Evolutionary conservation across 2,888 invertebrate genomes (phyloP).

Genomic region (Gandaritis pyraliata): DNA sequence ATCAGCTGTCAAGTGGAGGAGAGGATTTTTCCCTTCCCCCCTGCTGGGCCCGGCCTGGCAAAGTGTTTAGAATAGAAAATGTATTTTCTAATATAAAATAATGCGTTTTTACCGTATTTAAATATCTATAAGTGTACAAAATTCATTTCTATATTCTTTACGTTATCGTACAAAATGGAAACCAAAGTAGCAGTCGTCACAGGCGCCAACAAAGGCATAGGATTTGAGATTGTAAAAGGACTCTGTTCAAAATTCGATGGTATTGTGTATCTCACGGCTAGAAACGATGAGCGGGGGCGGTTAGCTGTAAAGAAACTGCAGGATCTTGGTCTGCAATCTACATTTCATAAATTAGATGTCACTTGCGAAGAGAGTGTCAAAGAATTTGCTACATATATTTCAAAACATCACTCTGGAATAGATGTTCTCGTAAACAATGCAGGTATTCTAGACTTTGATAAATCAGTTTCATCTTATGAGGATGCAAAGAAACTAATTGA

Average conservation of each 20-base stretch:
- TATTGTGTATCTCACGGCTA: slow-evolving; percentile 89
- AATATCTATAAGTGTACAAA: slow-evolving; percentile 37
- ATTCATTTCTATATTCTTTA: slow-evolving; percentile 27
- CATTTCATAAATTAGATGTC: slow-evolving; percentile 89
- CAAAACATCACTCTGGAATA: slow-evolving; percentile 86
- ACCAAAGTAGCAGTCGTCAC: slow-evolving; percentile 82
- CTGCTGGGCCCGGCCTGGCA: slow-evolving; percentile 33
- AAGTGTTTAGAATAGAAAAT: slow-evolving; percentile 30
- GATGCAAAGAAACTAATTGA: slow-evolving; percentile 89
- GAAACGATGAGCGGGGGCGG: slow-evolving; percentile 85
- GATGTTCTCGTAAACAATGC: slow-evolving; percentile 92
- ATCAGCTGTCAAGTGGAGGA: slow-evolving; percentile 5
- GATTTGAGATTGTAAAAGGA: slow-evolving; percentile 79
- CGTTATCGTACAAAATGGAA: slow-evolving; percentile 72
- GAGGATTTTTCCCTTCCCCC: not conserved
- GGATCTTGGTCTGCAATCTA: slow-evolving; percentile 81
- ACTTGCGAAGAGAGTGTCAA: slow-evolving; percentile 85
- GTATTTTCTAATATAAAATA: slow-evolving; percentile 37
- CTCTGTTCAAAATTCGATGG: slow-evolving; percentile 88
- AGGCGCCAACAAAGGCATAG: slow-evolving; percentile 77
- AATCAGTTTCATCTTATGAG: slow-evolving; percentile 85
- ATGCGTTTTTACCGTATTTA: slow-evolving; percentile 38
- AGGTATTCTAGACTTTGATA: slow-evolving; percentile 87
- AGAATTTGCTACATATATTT: slow-evolving; percentile 84
- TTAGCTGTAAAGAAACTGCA: slow-evolving; percentile 86